Base-by-base conservation (phyloP, 2,888 invertebrate genomes). In the Stenichneumon culpator region DNA sequence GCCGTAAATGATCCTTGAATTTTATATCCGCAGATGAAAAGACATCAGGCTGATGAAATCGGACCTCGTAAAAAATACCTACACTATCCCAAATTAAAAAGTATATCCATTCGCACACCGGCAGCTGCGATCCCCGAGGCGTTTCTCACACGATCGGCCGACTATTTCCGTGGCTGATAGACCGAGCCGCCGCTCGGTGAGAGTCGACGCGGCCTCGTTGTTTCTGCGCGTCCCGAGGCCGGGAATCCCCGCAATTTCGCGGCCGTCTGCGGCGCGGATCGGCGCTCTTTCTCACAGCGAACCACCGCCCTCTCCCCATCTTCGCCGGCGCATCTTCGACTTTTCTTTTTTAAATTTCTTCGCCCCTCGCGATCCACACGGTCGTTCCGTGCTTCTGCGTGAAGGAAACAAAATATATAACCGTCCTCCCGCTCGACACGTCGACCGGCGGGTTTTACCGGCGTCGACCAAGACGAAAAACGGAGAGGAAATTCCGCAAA, bases 181-280 rank as follows among this genome's bases (percentile, higher is more conserved):
- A 22, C 3, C 57, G n/a, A 47, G 67, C 36, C 52, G 19, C 79
- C 79, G 28, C 67, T 14, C 77, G 65, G 32, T 57, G 67, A 67
- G 39, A 57, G 72, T 28, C 70, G 70, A 22, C 77, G 80, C 79
- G 67, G 63, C 65, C 84, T 68, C 69, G 82, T 54, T 11, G 77
- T 36, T 69, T 67, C 57, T 52, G 7, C 54, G 4, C 16, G 19
- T 50, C 19, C 36, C 79, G 83, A 79, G 79, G 73, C 50, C 79
- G 83, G 83, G 79, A 83, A 83, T 79, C 74, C 83, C 83, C 79
- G 73, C 79, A 79, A 83, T 83, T 83, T 83, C 78, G 72, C 68
- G 72, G 57, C 72, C 72, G 77, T 54, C 72, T 67, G 44, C 63
- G 52, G 25, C 39, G 72, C 54, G 39, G 25, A 70, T 28, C n/a